A percentile compares a stretch with the other conserved stretches of the same genome.
phyloP scores from a whole-genome alignment of 2,113 vertebrate genomes.

The Oryzias woworae region DNA sequence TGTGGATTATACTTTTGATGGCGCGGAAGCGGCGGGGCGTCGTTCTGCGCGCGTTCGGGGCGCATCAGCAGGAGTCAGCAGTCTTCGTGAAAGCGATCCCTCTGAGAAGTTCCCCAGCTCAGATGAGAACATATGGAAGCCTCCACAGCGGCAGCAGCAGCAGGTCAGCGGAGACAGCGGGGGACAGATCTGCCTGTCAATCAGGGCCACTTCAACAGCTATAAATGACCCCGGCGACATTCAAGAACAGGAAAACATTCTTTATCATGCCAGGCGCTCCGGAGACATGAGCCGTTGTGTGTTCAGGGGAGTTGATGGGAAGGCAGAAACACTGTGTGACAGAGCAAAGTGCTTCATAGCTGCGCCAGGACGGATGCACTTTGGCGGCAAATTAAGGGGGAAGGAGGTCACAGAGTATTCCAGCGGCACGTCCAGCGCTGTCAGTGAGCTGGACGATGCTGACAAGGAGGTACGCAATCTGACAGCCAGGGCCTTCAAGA shows the following conservation, averaged over 20 bases:
- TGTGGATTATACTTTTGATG: slow-evolving; percentile 86
- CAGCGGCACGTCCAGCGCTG: slow-evolving; percentile 90
- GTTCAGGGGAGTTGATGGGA: slow-evolving; percentile 70
- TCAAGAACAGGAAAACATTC: slow-evolving; percentile 79
- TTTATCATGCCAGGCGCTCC: slow-evolving; percentile 82
- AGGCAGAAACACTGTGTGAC: slow-evolving; percentile 57
- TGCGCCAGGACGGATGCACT: slow-evolving; percentile 83
- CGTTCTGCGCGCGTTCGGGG: slow-evolving; percentile 59
- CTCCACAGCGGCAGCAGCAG: slow-evolving; percentile 30
- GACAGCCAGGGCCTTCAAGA: slow-evolving; percentile 90
- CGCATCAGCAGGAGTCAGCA: slow-evolving; percentile 79
- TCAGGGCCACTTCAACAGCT: slow-evolving; percentile 88
- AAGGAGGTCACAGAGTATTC: slow-evolving; percentile 82
- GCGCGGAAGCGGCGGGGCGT: slow-evolving; percentile 70
- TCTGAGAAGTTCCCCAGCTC: slow-evolving; percentile 75
- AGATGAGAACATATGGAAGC: slow-evolving; percentile 71
- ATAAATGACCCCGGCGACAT: slow-evolving; percentile 89
- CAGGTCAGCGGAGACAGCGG: slow-evolving; percentile 65
- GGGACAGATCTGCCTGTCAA: slow-evolving; percentile 93
- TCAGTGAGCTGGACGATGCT: slow-evolving; percentile 93
- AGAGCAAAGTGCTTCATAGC: slow-evolving; percentile 69
- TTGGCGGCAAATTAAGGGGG: slow-evolving; percentile 75
- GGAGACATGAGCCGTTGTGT: slow-evolving; percentile 83
- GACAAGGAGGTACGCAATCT: slow-evolving; percentile 95
- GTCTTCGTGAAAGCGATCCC: slow-evolving; percentile 78